Evolutionary conservation across 2,113 vertebrate species (phyloP), one percentile per base, ranked within the genome.

Genomic region (Merops nubicus): DNA sequence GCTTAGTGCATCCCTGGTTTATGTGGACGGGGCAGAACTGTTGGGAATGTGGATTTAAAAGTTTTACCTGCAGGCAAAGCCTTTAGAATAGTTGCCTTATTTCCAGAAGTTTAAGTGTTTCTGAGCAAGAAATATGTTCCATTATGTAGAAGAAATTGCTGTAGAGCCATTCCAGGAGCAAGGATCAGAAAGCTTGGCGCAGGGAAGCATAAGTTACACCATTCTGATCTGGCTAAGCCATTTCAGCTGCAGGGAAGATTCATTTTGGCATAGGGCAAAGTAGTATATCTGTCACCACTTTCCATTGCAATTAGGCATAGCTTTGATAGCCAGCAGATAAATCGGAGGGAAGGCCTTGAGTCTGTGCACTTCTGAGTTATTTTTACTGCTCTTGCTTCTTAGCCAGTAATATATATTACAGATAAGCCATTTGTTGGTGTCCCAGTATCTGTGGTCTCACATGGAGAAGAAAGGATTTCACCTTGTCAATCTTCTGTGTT

Each of bases 251-350:
- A 89, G 73, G n/a, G 60, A 89, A 81, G 80, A 84, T 67, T 91
- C 42, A 51, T 81, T 87, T 87, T 96, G 93, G 76, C 92, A 91
- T 68, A 76, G 42, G 47, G 28, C 40, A 70, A 74, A 86, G 83
- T 3, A 77, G 14, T 91, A 78, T 96, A 95, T 96, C 83, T 64
- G 48, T 96, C 89, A 87, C 84, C 51, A 51, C 51, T 96, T 95
- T 93, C 89, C 56, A 36, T 54, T 91, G 60, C 1, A 6, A 91
- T 96, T 84, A 89, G 63, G 47, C 51, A 59, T 47, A 12, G 42
- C 64, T 96, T 95, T 47, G 45, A 92, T 77, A 60, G 47, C 91
- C 94, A 78, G 51, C 29, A 87, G 45, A 92, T 92, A 83, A 92
- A 86, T 86, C 48, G 0, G 1, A 84, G 22, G 53, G 50, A 69